Evolutionary conservation across 2,888 invertebrate genomes (phyloP).

Genomic region (Phytoseiulus persimilis): DNA sequence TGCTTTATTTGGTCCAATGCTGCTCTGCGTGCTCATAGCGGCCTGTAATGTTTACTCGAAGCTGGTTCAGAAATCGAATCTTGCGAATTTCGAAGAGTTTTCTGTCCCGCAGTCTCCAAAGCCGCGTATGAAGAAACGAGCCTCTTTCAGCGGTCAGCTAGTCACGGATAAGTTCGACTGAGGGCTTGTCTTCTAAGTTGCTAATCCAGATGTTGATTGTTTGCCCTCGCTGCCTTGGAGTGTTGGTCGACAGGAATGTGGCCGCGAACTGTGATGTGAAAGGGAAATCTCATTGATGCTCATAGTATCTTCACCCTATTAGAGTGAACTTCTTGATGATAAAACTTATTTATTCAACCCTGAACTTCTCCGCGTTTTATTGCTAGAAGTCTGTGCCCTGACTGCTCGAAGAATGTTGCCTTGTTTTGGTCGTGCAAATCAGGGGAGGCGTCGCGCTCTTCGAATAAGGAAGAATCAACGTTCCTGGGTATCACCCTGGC

Average conservation of each 20-base stretch:
- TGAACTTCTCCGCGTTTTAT: not conserved
- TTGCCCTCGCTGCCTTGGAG: not conserved
- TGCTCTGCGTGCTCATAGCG: conserved; percentile 87
- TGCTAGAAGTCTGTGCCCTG: no score
- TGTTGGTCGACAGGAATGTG: not conserved
- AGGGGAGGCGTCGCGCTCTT: no score
- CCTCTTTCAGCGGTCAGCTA: conserved; percentile 30
- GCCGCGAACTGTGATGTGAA: not conserved
- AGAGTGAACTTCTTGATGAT: not conserved
- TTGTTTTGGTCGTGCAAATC: no score
- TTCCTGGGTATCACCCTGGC: no score
- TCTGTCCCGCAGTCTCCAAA: not conserved
- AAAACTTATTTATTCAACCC: not conserved
- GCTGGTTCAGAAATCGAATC: conserved; percentile 30
- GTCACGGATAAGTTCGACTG: conserved; percentile 32
- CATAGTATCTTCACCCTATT: not conserved
- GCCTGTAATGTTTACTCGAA: conserved; percentile 64
- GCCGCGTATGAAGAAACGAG: conserved; percentile 27
- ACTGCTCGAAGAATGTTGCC: no score
- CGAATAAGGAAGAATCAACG: no score
- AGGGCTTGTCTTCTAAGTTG: not conserved
- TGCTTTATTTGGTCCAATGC: conserved; percentile 87
- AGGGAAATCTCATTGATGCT: not conserved
- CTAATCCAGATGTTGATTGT: not conserved
- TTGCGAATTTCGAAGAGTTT: conserved; percentile 16